Base-by-base conservation (phyloP, 2,797 vertebrate species). In the Pteronotus mesoamericanus region DNA sequence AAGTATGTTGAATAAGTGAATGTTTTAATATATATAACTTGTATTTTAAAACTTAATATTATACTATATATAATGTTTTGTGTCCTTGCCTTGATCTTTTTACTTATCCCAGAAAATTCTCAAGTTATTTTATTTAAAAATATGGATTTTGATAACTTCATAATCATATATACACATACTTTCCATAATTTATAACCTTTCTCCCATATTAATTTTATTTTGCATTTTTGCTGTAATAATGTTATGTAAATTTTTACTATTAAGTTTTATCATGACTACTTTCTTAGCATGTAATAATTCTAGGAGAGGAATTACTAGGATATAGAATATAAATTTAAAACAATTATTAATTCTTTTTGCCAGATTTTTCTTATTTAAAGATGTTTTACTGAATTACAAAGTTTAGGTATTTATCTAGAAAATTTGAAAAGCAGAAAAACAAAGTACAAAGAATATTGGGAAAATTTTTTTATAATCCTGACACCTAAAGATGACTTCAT, bases 301-400 rank as follows among this genome's bases (percentile, higher is more conserved):
- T 72, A 32, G 44, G 83, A 64, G 21, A 46, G 9, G 22, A 53
- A 32, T 53, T 66, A 64, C 14, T 53, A 14, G 18, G 37, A 3
- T 8, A 57, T 46, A 74, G 39, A 82, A 11, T 44, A 29, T 69
- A 93, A 91, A 61, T 4, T 80, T 74, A 69, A 88, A 78, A 57
- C 2, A 92, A 89, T 77, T 90, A 22, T 85, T 79, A 75, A n/a
- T 89, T n/a, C 4, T 59, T 90, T 89, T 59, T 37, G 7, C 19
- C 83, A 79, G 7, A 80, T 74, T 80, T 85, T 92, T 85, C 57
- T 72, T 84, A 59, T 46, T 89, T 85, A 69, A 92, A 91, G 87
- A 37, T 97, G 15, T 71, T 79, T 88, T 74, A 69, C 69, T 93
- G 75, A 93, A 94, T 89, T 80, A 53, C 29, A 82, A 18, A 26